phyloP scores from a whole-genome alignment of 2,888 invertebrate genomes.

The Nemotelus pantherinus region DNA sequence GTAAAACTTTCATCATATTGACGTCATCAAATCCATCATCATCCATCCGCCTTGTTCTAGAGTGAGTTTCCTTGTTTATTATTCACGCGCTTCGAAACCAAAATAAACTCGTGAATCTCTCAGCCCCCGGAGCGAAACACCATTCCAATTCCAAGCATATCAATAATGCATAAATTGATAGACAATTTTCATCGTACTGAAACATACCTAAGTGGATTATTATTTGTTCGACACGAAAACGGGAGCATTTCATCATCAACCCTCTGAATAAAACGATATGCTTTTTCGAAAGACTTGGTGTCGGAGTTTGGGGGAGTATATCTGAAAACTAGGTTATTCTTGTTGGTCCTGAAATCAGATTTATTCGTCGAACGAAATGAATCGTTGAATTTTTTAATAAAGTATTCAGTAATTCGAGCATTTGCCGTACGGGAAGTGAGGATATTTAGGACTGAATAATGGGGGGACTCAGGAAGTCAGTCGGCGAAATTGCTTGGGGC shows the following conservation, averaged over 20 bases:
- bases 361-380: background rate
- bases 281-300: background rate
- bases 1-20: too few relatives aligned
- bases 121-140: too few relatives aligned
- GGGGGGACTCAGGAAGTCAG: background rate
- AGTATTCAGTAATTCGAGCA: background rate
- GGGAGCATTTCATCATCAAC: constrained; percentile 40
- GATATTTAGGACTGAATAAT: background rate
- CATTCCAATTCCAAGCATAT: background rate
- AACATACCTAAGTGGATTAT: constrained; percentile 47
- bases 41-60: too few relatives aligned
- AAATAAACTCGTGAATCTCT: too few relatives aligned
- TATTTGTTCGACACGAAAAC: constrained; percentile 43
- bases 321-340: constrained; percentile 1
- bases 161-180: constrained; percentile 47
- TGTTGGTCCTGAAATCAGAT: background rate
- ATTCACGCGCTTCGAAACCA: too few relatives aligned
- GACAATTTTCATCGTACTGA: constrained; percentile 43
- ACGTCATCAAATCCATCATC: too few relatives aligned
- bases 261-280: constrained; percentile 5
- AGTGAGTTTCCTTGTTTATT: too few relatives aligned
- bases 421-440: background rate
- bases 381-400: constrained; percentile 13
- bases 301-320: background rate
- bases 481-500: constrained; percentile 6